Evolutionary conservation across 2,113 vertebrate species (phyloP), one percentile per base, ranked within the genome.

Genomic region (Corydoras sp.): DNA sequence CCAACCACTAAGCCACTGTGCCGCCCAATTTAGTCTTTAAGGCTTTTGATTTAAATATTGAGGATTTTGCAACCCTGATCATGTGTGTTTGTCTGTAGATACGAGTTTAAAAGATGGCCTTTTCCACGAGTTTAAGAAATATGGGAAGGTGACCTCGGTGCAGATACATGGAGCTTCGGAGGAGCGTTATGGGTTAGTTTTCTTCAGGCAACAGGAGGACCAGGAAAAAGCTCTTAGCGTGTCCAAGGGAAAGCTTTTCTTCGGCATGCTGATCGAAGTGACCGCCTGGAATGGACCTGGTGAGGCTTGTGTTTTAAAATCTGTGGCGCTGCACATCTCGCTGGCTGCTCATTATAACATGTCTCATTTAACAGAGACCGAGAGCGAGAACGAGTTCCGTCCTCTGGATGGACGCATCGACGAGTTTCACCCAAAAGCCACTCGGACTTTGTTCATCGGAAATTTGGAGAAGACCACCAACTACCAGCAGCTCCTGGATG

Each of bases 61-160:
- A 43, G 35, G 35, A 43, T 43, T 43, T 43, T 43, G 35, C 35
- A 43, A 5, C 35, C 35, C 35, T 43, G 7, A 43, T 43, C 35
- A 43, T 43, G 35, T 71, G 30, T 55, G 0, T 13, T 10, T 31
- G 3, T 30, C 12, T 1, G 3, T 65, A 95, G 93, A 95, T 79
- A 92, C 93, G 83, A 95, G 93, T 87, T 90, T 95, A 86, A 95
- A 95, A 79, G 93, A 95, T 77, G 93, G 93, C 71, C 90, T 95
- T 81, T 95, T 95, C 81, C 93, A 95, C 0, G 93, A 95, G 79
- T 95, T 95, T 84, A 95, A 95, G 86, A 95, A 95, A 72, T 93
- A 93, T 0, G 93, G 93, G 10, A 95, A 95, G 81, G 93, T 95
- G 86, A 95, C 93, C 0, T 95, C 93, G 0, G 93, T 95, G 73